Percentiles rank a stretch among this genome's conserved stretches.
These are phyloP conservation scores for Napeogenes sylphis DNA, from an alignment of 2,888 invertebrate species.

Conservation along the genomic window DNA sequence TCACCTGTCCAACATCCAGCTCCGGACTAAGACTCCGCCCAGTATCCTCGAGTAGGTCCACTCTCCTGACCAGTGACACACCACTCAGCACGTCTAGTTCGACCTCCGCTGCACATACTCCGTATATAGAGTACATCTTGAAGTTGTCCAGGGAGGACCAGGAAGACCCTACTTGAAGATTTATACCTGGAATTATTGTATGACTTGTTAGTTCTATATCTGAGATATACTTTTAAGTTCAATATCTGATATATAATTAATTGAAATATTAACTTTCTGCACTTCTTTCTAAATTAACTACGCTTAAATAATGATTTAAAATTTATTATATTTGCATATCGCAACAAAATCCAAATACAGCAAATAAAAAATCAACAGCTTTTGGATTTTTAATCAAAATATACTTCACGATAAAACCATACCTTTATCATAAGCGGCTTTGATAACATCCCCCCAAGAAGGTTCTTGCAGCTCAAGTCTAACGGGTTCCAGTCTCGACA, in stretches of 20 bases:
- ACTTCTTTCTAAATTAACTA: too few relatives aligned
- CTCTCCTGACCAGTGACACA: slow-evolving; percentile 75
- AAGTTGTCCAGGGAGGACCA: slow-evolving; percentile 49
- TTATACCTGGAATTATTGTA: slow-evolving; percentile 53
- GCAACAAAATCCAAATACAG: too few relatives aligned
- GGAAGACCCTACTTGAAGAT: slow-evolving; percentile 76
- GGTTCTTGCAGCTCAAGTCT: slow-evolving; percentile 59
- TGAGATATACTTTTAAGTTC: too few relatives aligned
- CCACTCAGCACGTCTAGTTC: slow-evolving; percentile 86
- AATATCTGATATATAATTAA: too few relatives aligned
- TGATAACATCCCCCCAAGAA: slow-evolving; percentile 73
- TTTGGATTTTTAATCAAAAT: too few relatives aligned
- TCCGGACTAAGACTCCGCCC: slow-evolving; percentile 82
- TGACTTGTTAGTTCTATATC: not conserved
- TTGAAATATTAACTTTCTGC: too few relatives aligned
- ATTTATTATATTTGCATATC: too few relatives aligned
- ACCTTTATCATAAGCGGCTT: slow-evolving; percentile 67
- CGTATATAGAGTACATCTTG: slow-evolving; percentile 76
- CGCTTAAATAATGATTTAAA: too few relatives aligned
- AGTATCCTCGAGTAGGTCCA: slow-evolving; percentile 82
- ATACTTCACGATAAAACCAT: not conserved
- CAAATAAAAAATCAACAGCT: too few relatives aligned
- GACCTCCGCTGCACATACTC: slow-evolving; percentile 79
- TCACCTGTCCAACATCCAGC: slow-evolving; percentile 83
- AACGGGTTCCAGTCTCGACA: slow-evolving; percentile 63